A percentile compares a stretch with the other conserved stretches of the same genome.
phyloP scores from a whole-genome alignment of 1,140 invertebrate species.

The Ceratitis capitata region DNA sequence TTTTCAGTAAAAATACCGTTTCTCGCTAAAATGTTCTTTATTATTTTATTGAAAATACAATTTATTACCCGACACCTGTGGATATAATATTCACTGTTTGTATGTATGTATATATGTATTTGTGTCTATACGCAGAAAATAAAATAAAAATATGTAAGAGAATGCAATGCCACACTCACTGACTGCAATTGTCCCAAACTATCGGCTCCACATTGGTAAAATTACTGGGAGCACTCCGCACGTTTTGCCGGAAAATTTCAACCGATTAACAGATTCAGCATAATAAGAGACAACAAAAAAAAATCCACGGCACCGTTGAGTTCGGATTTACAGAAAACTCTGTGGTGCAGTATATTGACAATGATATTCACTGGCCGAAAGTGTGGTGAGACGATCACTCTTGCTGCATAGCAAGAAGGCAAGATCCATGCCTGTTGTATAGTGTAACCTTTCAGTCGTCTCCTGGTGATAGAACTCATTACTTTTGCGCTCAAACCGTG shows the following conservation, averaged over 20 bases:
- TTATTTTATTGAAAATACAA: too few species aligned
- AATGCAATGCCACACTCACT: too few species aligned
- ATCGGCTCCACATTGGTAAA: too few species aligned
- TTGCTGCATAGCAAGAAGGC: conserved; percentile 73
- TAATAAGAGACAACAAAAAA: conserved; percentile 74
- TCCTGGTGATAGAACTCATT: conserved; percentile 53
- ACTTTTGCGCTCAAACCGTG: conserved; percentile 67
- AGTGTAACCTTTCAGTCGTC: conserved; percentile 57
- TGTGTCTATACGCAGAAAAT: too few species aligned
- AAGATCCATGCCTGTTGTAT: conserved; percentile 77
- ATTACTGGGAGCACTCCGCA: too few species aligned
- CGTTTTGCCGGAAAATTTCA: conserved; percentile 51
- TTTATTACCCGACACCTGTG: too few species aligned
- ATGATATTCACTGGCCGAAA: conserved; percentile 69
- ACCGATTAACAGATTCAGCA: conserved; percentile 69
- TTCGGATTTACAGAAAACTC: conserved; percentile 69
- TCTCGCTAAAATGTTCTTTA: too few species aligned
- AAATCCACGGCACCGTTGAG: conserved; percentile 75
- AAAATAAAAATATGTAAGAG: too few species aligned
- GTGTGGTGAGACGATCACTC: conserved; percentile 67
- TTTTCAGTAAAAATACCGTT: too few species aligned
- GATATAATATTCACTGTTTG: too few species aligned
- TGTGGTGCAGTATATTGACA: conserved; percentile 79
- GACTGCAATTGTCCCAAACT: too few species aligned
- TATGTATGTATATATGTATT: too few species aligned